A percentile compares a stretch with the other conserved stretches of the same genome.
phyloP scores from a whole-genome alignment of 2,888 invertebrate species.

The Beris morrisii region DNA sequence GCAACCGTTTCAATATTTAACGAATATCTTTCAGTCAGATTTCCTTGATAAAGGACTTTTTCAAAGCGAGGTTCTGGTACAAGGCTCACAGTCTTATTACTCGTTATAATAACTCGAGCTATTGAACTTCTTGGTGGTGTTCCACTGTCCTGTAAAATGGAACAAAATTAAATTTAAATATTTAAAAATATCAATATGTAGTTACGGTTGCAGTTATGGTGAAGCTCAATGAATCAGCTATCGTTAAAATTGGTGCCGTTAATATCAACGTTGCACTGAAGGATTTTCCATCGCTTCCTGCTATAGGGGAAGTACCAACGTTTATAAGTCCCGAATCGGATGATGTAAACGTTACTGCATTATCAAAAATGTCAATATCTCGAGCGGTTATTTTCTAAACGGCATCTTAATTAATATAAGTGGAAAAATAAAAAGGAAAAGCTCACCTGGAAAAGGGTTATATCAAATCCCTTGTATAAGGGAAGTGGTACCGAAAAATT shows the following conservation, averaged over 20 bases:
- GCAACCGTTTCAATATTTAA: constrained; percentile 29
- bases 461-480: constrained; percentile 43
- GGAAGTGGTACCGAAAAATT: constrained; percentile 44
- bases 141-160: constrained; percentile 42
- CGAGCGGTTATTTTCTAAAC: constrained; percentile 42
- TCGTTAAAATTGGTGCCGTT: constrained; percentile 40
- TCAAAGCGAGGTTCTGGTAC: constrained; percentile 41
- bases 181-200: constrained; percentile 1
- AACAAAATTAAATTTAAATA: neutral
- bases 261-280: constrained; percentile 42
- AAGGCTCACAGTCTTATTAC: constrained; percentile 40
- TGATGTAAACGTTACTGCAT: constrained; percentile 43
- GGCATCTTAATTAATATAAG: neutral
- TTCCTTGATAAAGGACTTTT: constrained; percentile 16
- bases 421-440: neutral
- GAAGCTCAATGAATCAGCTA: constrained; percentile 41
- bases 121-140: constrained; percentile 38
- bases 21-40: constrained; percentile 2
- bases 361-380: constrained; percentile 44
- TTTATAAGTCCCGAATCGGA: constrained; percentile 37
- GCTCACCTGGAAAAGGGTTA: constrained; percentile 41
- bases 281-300: constrained; percentile 38
- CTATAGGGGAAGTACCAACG: constrained; percentile 38
- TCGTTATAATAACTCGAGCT: constrained; percentile 40
- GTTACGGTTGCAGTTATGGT: constrained; percentile 44